Percentiles rank a stretch among this genome's conserved stretches.
Evolutionary conservation across 1,140 invertebrate species (phyloP).

Genomic region (Brachionus plicatilis): DNA sequence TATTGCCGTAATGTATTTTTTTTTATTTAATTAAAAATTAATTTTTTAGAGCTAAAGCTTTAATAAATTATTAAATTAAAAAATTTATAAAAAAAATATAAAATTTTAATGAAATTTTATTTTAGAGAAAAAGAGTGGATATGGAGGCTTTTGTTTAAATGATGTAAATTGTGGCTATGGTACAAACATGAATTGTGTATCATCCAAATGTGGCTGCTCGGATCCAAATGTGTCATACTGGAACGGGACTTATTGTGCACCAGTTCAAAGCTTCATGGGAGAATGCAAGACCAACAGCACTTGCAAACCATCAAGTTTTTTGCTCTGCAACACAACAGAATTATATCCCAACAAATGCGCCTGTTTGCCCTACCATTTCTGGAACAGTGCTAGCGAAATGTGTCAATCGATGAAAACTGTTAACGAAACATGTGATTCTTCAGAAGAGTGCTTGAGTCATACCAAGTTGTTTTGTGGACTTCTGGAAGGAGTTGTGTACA

Average conservation of each 20-base stretch:
- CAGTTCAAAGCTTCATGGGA: not conserved
- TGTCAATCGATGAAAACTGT: not conserved
- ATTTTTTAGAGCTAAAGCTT: too few relatives aligned
- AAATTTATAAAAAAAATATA: not conserved
- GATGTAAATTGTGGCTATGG: not conserved
- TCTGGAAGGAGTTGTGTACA: not conserved
- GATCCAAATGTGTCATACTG: conserved; percentile 16
- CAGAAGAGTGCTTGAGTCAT: not conserved
- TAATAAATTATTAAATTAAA: not conserved
- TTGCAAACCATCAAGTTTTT: not conserved
- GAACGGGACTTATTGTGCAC: conserved; percentile 22
- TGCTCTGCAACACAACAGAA: conserved; percentile 13
- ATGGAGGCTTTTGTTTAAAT: not conserved
- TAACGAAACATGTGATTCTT: not conserved
- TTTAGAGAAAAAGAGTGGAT: not conserved
- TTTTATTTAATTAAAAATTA: too few relatives aligned
- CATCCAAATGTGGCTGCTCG: not conserved
- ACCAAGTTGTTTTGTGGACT: not conserved
- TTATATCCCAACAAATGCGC: not conserved
- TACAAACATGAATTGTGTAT: conserved; percentile 6
- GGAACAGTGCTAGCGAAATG: not conserved
- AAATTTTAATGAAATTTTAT: not conserved
- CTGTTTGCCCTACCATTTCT: not conserved
- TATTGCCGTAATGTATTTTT: not conserved
- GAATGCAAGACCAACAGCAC: not conserved